These are phyloP conservation scores for Amphipyra berbera DNA, from an alignment of 2,888 invertebrate genomes.

Conservation along the genomic window DNA sequence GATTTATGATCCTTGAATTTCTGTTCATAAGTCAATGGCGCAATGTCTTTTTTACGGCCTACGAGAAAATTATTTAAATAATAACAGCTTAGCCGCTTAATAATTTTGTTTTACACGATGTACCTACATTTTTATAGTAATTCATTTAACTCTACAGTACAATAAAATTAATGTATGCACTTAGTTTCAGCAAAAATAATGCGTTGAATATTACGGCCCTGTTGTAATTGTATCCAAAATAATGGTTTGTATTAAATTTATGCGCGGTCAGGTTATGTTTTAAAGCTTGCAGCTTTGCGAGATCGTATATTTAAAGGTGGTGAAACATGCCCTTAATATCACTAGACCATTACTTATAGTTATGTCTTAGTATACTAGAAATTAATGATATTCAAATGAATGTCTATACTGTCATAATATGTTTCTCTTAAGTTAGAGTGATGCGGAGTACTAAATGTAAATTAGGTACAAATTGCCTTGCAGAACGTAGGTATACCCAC, in stretches of 20 bases:
- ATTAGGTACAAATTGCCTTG: too few relatives aligned
- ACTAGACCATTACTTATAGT: slow-evolving; percentile 24
- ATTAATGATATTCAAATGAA: slow-evolving; percentile 47
- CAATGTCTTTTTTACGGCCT: slow-evolving; percentile 1
- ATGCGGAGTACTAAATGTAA: too few relatives aligned
- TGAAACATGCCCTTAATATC: slow-evolving; percentile 24
- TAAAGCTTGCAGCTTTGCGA: slow-evolving; percentile 26
- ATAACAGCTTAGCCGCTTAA: neutral
- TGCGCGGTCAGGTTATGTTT: slow-evolving; percentile 33
- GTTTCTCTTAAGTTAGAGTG: too few relatives aligned
- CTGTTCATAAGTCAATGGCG: slow-evolving; percentile 5
- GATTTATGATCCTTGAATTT: too few relatives aligned
- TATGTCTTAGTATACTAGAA: slow-evolving; percentile 41
- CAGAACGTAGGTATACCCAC: too few relatives aligned
- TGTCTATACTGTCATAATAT: neutral
- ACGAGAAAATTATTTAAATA: slow-evolving; percentile 1
- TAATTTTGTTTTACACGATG: neutral
- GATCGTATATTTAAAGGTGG: slow-evolving; percentile 22
- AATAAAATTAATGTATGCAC: slow-evolving; percentile 8
- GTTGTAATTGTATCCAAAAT: slow-evolving; percentile 25
- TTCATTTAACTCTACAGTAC: neutral
- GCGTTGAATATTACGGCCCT: slow-evolving; percentile 2
- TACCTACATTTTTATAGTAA: too few relatives aligned
- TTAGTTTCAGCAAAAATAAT: slow-evolving; percentile 17
- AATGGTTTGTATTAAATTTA: slow-evolving; percentile 23